Base-by-base conservation (phyloP, 2,797 vertebrate genomes). In the Rhinichthys osculus region DNA sequence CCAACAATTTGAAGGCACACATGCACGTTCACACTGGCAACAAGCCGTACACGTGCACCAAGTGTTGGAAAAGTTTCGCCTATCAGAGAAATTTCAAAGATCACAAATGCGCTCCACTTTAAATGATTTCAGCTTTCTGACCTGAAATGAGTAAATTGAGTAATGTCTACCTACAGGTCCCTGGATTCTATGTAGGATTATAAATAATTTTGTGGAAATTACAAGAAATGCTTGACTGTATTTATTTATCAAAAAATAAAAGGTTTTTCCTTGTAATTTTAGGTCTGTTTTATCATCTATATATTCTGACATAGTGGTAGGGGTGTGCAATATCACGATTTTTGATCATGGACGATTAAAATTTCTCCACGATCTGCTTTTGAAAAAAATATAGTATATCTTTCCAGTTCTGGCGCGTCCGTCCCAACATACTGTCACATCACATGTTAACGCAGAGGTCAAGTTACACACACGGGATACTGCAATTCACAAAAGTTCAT, bases 1-100 rank as follows among this genome's bases (percentile, higher is more conserved):
- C 95, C 0, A 95, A 95, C 40, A 94, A 95, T 90, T 92, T 96
- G 19, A 96, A 96, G 90, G 93, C 94, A 0, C 95, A 96, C 92
- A 89, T 96, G 92, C 95, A 95, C 90, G 90, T 96, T 80, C 95
- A 96, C 92, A 95, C 94, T 0, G 95, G 94, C 0, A 86, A 94
- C 86, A 96, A 95, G 88, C 94, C 95, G 0, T 94, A 95, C 91
- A 89, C 91, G 0, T 95, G 95, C 54, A 89, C 94, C 85, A 92
- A 94, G 92, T 80, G 94, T 91, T 89, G 89, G 33, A 92, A 91
- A 82, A 90, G 84, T 69, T 92, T 91, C 38, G 89, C 90, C n/a
- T 91, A 91, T 74, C 76, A 86, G 70, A 89, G 90, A 66, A 92
- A 91, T 79, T 90, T 88, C n/a, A 91, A 87, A 78, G 88, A 91